Evolutionary conservation across 1,140 invertebrate species (phyloP).

Genomic region (Coenobita brevimanus): DNA sequence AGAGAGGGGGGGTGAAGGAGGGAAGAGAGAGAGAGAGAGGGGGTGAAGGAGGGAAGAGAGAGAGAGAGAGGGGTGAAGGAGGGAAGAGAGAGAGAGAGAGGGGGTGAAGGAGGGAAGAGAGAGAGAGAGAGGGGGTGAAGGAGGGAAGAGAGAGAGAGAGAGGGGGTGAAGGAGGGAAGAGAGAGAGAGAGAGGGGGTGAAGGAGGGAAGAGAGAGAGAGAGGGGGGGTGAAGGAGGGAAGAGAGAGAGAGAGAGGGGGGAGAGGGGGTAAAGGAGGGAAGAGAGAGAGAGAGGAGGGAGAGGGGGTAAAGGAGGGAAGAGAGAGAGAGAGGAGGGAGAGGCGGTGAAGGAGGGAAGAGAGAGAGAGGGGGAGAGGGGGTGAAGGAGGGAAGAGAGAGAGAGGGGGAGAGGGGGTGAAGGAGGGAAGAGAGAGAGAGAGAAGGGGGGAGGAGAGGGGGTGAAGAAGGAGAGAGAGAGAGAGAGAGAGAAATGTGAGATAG

Average conservation of each 20-base stretch:
- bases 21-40: not conserved
- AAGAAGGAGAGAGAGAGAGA: too few relatives aligned
- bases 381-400: too few relatives aligned
- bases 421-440: too few relatives aligned
- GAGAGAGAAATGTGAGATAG: too few relatives aligned
- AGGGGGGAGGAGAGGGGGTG: too few relatives aligned
- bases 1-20: not conserved
- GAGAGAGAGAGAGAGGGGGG: too few relatives aligned
- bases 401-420: too few relatives aligned
- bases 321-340: not conserved
- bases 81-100: not conserved
- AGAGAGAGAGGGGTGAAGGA: not conserved
- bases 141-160: not conserved
- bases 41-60: constrained; percentile 7
- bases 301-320: not conserved
- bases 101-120: not conserved
- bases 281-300: not conserved
- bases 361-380: too few relatives aligned
- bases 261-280: not conserved
- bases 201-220: too few relatives aligned
- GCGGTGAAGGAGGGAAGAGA: too few relatives aligned
- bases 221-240: too few relatives aligned
- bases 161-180: not conserved
- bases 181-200: not conserved
- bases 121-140: not conserved